Conservation (phyloP, 2,797 vertebrate genomes). For the Lepilemur ruficaudatus region DNA sequence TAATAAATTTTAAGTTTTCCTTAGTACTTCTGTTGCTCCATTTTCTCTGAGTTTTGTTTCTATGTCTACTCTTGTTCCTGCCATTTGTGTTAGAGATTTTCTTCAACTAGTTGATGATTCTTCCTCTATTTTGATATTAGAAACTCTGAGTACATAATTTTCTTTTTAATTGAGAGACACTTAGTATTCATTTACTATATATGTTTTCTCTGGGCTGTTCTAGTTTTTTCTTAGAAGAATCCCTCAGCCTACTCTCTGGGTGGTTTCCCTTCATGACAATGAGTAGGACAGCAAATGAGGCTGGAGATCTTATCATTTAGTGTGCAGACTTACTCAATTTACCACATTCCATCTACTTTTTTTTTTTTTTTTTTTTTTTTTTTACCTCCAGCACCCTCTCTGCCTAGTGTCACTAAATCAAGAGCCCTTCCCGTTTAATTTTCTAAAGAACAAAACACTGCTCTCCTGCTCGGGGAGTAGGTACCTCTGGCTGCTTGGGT, state of each 20-base stretch:
- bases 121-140: neutral
- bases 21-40: neutral
- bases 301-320: neutral
- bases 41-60: neutral
- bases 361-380: neutral
- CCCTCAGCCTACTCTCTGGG: neutral
- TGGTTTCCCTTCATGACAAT: neutral
- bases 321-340: neutral
- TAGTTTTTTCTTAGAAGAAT: neutral
- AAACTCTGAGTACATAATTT: neutral
- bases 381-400: neutral
- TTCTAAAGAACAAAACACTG: neutral
- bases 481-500: neutral
- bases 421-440: neutral
- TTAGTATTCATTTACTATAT: neutral
- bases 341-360: neutral
- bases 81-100: neutral
- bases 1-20: neutral
- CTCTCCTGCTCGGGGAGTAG: neutral
- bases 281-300: neutral
- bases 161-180: neutral
- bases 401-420: neutral
- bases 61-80: neutral
- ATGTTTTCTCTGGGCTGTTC: neutral
- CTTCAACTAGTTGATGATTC: neutral